These are phyloP conservation scores for Hirtodrosophila cameraria DNA, from an alignment of 2,888 invertebrate genomes.

Conservation along the genomic window DNA sequence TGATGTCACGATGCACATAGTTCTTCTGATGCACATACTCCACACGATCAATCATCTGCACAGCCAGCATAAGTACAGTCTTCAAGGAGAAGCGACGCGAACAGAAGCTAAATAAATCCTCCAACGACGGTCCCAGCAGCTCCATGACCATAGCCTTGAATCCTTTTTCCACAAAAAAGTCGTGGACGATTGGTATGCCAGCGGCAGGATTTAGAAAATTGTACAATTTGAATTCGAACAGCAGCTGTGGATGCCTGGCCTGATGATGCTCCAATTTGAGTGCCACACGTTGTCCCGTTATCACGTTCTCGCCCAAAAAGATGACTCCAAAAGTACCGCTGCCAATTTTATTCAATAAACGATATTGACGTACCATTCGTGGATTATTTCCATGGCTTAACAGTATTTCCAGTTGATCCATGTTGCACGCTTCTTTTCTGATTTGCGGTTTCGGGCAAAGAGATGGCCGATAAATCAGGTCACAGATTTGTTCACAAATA, in stretches of 20 bases:
- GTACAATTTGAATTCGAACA: conserved; percentile 28
- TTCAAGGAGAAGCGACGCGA: conserved; percentile 43
- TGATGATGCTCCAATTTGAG: conserved; percentile 28
- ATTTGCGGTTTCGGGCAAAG: no score
- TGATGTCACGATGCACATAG: conserved; percentile 52
- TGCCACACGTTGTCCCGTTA: conserved; percentile 21
- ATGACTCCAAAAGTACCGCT: conserved; percentile 45
- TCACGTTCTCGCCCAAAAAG: conserved; percentile 10
- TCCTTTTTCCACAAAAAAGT: rapidly evolving
- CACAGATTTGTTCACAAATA: no score
- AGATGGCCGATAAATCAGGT: no score
- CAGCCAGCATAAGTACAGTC: conserved; percentile 51
- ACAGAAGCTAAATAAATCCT: conserved; percentile 36
- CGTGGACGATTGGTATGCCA: conserved; percentile 34
- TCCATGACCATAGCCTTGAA: conserved; percentile 46
- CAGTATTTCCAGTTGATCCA: no score
- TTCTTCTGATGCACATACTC: conserved; percentile 24
- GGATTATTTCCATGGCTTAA: neutral
- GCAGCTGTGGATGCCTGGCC: rapidly evolving
- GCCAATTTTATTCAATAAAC: conserved; percentile 14
- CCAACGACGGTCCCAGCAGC: conserved; percentile 52
- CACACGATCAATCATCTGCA: conserved; percentile 49
- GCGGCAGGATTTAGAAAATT: rapidly evolving
- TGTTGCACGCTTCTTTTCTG: no score
- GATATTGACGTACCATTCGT: conserved; percentile 5